phyloP scores from a whole-genome alignment of 2,888 invertebrate genomes.

The Drosophila pseudotakahashii region DNA sequence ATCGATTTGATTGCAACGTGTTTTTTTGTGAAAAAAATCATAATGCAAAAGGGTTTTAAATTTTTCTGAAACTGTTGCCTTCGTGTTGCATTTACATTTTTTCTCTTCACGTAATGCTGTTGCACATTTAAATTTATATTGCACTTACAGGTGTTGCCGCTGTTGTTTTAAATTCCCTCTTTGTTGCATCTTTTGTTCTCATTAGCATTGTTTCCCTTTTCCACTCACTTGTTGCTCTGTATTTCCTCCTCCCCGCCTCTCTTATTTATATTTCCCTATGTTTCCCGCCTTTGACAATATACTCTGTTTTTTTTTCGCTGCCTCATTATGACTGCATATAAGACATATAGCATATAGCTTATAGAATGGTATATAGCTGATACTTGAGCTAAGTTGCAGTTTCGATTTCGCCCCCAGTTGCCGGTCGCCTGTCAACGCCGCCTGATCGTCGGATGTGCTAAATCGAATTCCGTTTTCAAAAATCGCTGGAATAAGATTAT shows the following conservation, averaged over 20 bases:
- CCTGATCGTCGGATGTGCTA: conserved; percentile 34
- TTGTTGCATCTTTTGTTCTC: conserved; percentile 20
- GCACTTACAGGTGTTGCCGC: conserved; percentile 1
- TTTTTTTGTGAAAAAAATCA: too few species aligned
- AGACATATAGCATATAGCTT: neutral
- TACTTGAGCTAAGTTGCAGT: conserved; percentile 31
- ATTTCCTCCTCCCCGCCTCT: too few species aligned
- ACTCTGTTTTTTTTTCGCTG: neutral
- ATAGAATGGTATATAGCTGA: conserved; percentile 7
- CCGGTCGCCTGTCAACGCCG: conserved; percentile 47
- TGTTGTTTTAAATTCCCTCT: conserved; percentile 4
- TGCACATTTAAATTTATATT: neutral
- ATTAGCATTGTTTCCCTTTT: conserved; percentile 16
- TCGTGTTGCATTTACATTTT: too few species aligned
- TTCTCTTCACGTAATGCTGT: neutral
- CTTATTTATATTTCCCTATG: neutral
- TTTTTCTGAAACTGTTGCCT: too few species aligned
- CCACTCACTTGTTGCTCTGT: neutral
- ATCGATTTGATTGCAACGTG: too few species aligned
- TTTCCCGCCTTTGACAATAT: conserved; percentile 2
- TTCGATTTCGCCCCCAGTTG: conserved; percentile 42
- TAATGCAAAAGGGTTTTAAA: too few species aligned
- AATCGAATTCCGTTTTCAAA: neutral
- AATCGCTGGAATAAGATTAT: neutral
- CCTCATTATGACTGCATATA: conserved; percentile 12